phyloP scores from a whole-genome alignment of 2,888 invertebrate species.

The Patella pellucida region DNA sequence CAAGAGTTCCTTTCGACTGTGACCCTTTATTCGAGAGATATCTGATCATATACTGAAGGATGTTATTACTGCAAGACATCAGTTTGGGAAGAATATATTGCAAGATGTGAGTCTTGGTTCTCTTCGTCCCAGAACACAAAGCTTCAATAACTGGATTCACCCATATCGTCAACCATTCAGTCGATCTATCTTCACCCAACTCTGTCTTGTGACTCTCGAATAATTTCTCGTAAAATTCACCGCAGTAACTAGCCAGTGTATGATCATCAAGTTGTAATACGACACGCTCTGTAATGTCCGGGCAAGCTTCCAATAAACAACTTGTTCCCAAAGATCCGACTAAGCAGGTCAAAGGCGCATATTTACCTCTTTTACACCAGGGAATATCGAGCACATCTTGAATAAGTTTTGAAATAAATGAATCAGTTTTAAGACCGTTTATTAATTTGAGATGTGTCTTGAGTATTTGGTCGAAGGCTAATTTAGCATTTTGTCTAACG shows the following conservation, averaged over 20 bases:
- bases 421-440: conserved; percentile 32
- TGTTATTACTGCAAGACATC: conserved; percentile 51
- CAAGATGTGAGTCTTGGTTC: conserved; percentile 54
- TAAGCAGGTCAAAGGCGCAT: conserved; percentile 61
- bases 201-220: conserved; percentile 52
- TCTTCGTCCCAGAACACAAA: conserved; percentile 50
- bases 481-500: conserved; percentile 63
- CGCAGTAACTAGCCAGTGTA: conserved; percentile 72
- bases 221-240: conserved; percentile 75
- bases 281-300: conserved; percentile 69
- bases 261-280: conserved; percentile 69
- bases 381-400: conserved; percentile 52
- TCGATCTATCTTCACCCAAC: conserved; percentile 8
- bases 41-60: conserved; percentile 52
- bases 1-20: conserved; percentile 34
- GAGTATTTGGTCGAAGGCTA: conserved; percentile 65
- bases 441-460: conserved; percentile 53
- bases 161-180: conserved; percentile 74
- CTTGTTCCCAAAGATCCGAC: conserved; percentile 71
- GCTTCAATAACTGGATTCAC: conserved; percentile 68
- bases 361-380: conserved; percentile 67
- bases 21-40: conserved; percentile 32
- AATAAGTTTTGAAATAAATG: conserved; percentile 28
- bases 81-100: conserved; percentile 64
- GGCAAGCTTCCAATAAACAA: conserved; percentile 66